A percentile compares a stretch with the other conserved stretches of the same genome.
Conservation (phyloP, 1,140 invertebrate genomes). For the Agrilus planipennis region DNA sequence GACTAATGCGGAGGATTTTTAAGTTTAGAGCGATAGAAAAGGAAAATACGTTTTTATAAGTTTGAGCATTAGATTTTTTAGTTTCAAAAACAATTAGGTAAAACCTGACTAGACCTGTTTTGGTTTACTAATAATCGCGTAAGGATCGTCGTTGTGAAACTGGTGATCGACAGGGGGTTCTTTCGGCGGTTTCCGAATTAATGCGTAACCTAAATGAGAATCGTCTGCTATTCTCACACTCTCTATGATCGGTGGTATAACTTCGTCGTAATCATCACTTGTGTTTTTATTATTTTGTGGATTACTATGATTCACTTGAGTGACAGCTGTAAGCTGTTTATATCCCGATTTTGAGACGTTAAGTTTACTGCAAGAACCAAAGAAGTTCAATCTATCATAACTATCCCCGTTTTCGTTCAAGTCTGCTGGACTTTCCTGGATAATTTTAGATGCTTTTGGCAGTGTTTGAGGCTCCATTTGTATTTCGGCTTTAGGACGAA, state of each 20-base stretch:
- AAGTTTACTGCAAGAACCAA: slow-evolving; percentile 57
- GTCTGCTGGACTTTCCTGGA: slow-evolving; percentile 11
- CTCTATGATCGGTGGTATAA: slow-evolving; percentile 48
- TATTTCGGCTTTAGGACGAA: slow-evolving; percentile 13
- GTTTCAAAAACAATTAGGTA: no score
- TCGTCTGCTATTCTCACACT: slow-evolving; percentile 59
- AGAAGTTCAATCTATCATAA: slow-evolving; percentile 70
- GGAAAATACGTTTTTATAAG: no score
- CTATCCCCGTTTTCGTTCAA: slow-evolving; percentile 33
- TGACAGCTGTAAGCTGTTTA: slow-evolving; percentile 46
- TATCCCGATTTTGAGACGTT: slow-evolving; percentile 53
- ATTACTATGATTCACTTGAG: slow-evolving; percentile 12
- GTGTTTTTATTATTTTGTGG: slow-evolving; percentile 43
- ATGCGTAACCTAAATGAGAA: slow-evolving; percentile 63
- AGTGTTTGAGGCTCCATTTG: slow-evolving; percentile 9
- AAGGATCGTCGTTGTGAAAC: slow-evolving; percentile 61
- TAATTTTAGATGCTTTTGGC: slow-evolving; percentile 23
- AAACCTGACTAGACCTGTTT: slow-evolving; percentile 59
- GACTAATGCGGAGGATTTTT: no score
- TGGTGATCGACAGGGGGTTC: slow-evolving; percentile 44
- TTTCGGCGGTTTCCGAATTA: slow-evolving; percentile 51
- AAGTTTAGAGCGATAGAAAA: no score
- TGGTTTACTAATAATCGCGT: slow-evolving; percentile 68
- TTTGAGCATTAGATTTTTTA: no score
- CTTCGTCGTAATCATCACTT: slow-evolving; percentile 60